Evolutionary conservation across 53 echinoderm and acorn worm genomes (phyloP).

Genomic region (Patiria pectinifera): DNA sequence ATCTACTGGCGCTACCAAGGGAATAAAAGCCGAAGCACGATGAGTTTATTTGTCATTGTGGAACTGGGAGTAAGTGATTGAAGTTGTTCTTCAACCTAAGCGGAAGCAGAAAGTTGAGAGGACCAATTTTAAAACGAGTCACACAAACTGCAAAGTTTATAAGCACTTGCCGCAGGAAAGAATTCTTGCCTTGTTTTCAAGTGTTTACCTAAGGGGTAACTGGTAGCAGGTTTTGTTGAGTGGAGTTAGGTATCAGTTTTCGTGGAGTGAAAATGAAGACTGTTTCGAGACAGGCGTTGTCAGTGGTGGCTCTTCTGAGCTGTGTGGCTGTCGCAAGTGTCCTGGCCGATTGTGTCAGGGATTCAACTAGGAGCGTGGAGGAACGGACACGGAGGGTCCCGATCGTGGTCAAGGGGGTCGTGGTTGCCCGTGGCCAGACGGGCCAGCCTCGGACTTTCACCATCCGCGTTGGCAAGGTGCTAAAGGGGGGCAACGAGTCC

Average conservation of each 20-base stretch:
- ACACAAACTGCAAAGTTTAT: neutral
- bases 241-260: neutral
- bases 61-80: neutral
- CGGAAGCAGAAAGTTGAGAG: neutral
- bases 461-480: slow-evolving; percentile 28
- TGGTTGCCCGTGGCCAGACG: slow-evolving; percentile 23
- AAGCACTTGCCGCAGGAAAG: neutral
- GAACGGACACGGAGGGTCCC: slow-evolving; percentile 25
- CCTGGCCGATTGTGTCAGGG: neutral
- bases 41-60: neutral
- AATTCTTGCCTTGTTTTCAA: neutral
- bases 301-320: neutral
- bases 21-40: neutral
- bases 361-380: slow-evolving; percentile 3
- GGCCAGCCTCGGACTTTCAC: neutral
- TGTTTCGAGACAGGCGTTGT: neutral
- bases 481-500: slow-evolving; percentile 53
- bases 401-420: slow-evolving; percentile 39
- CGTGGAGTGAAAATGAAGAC: neutral
- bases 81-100: neutral
- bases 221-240: neutral
- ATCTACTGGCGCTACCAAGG: neutral
- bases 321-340: slow-evolving; percentile 4
- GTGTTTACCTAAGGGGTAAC: neutral
- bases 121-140: neutral